These are phyloP conservation scores for Dipodomys spectabilis DNA, from an alignment of 2,113 vertebrate genomes.

Conservation along the genomic window DNA sequence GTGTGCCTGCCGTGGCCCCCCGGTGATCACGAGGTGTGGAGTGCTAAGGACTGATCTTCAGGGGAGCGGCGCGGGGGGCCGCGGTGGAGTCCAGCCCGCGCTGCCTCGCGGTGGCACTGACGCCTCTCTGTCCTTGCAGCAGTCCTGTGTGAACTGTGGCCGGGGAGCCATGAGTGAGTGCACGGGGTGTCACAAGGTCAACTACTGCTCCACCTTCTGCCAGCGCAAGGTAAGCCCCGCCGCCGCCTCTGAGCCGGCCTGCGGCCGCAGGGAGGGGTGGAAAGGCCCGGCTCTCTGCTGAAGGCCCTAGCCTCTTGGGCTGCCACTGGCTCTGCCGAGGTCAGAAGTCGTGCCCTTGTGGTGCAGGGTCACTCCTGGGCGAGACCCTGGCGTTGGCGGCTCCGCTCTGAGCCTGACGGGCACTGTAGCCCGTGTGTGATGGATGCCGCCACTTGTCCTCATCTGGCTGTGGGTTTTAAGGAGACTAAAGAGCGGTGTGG, in stretches of 20 bases:
- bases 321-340: not conserved
- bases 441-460: not conserved
- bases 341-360: not conserved
- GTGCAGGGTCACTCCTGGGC: not conserved
- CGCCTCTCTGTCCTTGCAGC: slow-evolving; percentile 84
- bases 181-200: slow-evolving; percentile 97
- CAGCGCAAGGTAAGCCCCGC: slow-evolving; percentile 92
- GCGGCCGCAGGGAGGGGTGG: not conserved
- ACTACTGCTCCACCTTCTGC: slow-evolving; percentile 99
- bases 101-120: not conserved
- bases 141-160: slow-evolving; percentile 96
- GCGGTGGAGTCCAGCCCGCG: too few relatives aligned
- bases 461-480: not conserved
- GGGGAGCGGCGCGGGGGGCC: too few relatives aligned
- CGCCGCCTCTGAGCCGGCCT: not conserved
- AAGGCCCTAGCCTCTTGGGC: not conserved
- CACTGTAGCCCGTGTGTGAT: too few relatives aligned
- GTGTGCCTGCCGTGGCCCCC: not conserved
- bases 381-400: too few relatives aligned
- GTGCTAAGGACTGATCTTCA: not conserved
- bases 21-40: not conserved
- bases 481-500: not conserved
- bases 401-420: too few relatives aligned
- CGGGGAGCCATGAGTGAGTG: slow-evolving; percentile 96
- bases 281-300: not conserved